These are phyloP conservation scores for Eclectus roratus DNA, from an alignment of 2,113 vertebrate species.

Conservation along the genomic window DNA sequence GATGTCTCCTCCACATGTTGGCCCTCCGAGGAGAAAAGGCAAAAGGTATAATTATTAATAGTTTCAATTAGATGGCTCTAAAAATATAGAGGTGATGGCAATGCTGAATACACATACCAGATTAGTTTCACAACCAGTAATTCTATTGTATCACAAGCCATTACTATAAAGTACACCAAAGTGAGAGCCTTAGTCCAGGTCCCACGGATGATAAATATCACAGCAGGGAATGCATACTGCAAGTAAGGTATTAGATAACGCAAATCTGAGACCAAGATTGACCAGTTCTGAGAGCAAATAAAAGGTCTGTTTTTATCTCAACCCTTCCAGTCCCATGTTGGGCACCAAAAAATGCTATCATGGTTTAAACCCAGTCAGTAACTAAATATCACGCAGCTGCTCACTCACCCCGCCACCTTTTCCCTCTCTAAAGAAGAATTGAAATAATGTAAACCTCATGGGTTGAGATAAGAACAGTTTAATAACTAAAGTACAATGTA, in stretches of 20 bases:
- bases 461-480: neutral
- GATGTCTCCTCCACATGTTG: neutral
- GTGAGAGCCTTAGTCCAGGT: neutral
- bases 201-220: neutral
- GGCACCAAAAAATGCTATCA: neutral
- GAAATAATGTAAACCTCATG: neutral
- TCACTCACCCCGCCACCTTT: neutral
- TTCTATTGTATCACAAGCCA: neutral
- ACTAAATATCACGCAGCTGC: neutral
- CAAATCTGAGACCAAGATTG: neutral
- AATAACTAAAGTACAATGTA: neutral
- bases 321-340: neutral
- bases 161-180: neutral
- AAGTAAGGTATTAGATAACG: neutral
- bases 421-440: neutral
- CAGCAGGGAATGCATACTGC: neutral
- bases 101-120: neutral
- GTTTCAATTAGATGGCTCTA: neutral
- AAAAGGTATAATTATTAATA: neutral
- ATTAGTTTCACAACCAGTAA: neutral
- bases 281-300: neutral
- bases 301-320: neutral
- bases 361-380: neutral
- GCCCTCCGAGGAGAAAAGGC: neutral
- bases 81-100: neutral